These are phyloP conservation scores for Dendroctonus ponderosae DNA, from an alignment of 1,140 invertebrate species.

Conservation along the genomic window DNA sequence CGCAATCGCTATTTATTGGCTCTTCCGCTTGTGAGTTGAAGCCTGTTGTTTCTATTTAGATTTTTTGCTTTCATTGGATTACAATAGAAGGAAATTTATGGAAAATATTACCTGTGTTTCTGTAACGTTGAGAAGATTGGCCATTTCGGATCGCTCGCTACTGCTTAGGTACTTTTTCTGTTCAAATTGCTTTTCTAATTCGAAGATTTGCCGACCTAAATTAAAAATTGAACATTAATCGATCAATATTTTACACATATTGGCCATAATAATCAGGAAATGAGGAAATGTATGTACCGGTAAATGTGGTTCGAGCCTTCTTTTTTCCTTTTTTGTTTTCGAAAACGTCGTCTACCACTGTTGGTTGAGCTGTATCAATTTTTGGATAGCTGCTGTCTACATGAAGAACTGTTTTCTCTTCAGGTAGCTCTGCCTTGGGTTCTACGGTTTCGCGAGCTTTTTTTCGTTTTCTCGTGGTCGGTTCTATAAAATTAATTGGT, in stretches of 20 bases:
- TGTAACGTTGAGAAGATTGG: slow-evolving; percentile 88
- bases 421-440: slow-evolving; percentile 29
- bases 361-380: slow-evolving; percentile 23
- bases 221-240: slow-evolving; percentile 47
- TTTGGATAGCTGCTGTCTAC: slow-evolving; percentile 9
- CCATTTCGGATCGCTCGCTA: slow-evolving; percentile 92
- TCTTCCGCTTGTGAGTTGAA: too few relatives aligned
- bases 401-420: slow-evolving; percentile 8
- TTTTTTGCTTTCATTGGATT: too few relatives aligned
- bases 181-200: slow-evolving; percentile 93
- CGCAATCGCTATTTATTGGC: too few relatives aligned
- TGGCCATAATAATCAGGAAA: too few relatives aligned
- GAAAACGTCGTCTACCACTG: slow-evolving; percentile 50
- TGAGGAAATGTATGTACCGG: slow-evolving; percentile 56
- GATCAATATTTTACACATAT: not conserved
- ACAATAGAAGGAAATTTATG: too few relatives aligned
- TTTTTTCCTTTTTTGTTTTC: slow-evolving; percentile 78
- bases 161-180: slow-evolving; percentile 94
- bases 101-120: slow-evolving; percentile 82
- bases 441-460: slow-evolving; percentile 43
- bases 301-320: slow-evolving; percentile 93
- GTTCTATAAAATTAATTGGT: slow-evolving; percentile 38
- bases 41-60: too few relatives aligned
- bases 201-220: slow-evolving; percentile 93
- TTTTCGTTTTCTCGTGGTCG: slow-evolving; percentile 50